phyloP scores from a whole-genome alignment of 1,140 invertebrate genomes.

The Parasteatoda tepidariorum region DNA sequence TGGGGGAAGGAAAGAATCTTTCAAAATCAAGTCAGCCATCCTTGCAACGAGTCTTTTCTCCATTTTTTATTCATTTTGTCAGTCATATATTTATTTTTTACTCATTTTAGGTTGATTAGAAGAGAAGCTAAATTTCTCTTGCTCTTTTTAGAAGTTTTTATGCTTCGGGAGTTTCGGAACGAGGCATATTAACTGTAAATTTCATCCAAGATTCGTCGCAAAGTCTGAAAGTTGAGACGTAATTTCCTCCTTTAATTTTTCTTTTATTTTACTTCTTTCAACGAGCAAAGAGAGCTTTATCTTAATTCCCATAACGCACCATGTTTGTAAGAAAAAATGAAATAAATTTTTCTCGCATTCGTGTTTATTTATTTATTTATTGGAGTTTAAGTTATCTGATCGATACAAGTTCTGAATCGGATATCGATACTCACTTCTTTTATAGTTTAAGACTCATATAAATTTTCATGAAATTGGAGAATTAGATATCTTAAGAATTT shows the following conservation, averaged over 20 bases:
- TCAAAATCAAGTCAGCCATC: conserved; percentile 42
- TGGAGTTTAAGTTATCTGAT: background rate
- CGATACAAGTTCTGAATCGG: no score
- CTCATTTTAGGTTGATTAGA: conserved; percentile 45
- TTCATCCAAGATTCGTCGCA: conserved; percentile 20
- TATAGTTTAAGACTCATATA: no score
- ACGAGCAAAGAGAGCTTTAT: background rate
- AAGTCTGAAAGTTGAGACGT: conserved; percentile 4
- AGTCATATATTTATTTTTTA: conserved; percentile 45
- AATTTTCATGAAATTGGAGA: no score
- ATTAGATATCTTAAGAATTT: no score
- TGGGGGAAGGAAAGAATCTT: conserved; percentile 14
- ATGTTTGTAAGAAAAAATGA: background rate
- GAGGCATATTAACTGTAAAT: conserved; percentile 53
- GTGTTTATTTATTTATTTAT: background rate
- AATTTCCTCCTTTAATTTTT: conserved; percentile 40
- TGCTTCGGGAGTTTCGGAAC: conserved; percentile 17
- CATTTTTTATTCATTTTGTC: conserved; percentile 4
- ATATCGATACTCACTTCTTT: no score
- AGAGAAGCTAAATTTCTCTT: conserved; percentile 38
- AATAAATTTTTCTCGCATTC: background rate
- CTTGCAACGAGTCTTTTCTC: background rate
- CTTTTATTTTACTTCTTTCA: background rate
- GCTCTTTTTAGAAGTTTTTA: conserved; percentile 17
- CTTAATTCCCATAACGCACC: background rate